Evolutionary conservation across 2,113 vertebrate species (phyloP).

Genomic region (Monopterus albus): DNA sequence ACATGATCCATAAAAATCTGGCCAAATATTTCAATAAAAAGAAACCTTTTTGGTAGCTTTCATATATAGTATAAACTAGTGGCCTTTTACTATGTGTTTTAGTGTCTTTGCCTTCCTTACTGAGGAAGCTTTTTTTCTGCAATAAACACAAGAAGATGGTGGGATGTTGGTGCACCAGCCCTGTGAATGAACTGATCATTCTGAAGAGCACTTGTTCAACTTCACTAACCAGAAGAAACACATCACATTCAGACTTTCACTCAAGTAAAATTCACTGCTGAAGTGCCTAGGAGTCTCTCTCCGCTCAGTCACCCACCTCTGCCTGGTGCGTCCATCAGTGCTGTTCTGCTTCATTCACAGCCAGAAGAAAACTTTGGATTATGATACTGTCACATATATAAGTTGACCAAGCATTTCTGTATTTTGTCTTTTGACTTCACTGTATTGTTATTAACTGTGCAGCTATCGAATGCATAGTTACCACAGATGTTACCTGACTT

Average conservation of each 20-base stretch:
- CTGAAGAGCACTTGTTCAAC: constrained; percentile 57
- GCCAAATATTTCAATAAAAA: constrained; percentile 55
- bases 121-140: constrained; percentile 9
- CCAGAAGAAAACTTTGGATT: neutral
- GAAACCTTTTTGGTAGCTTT: constrained; percentile 32
- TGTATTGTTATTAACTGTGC: constrained; percentile 40
- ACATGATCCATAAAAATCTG: constrained; percentile 35
- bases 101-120: constrained; percentile 3
- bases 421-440: constrained; percentile 38
- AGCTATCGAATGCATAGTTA: constrained; percentile 29
- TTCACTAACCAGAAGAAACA: constrained; percentile 38
- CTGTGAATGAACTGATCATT: constrained; percentile 25
- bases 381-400: constrained; percentile 5
- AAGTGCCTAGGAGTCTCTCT: constrained; percentile 26
- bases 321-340: neutral
- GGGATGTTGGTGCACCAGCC: neutral
- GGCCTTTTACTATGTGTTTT: constrained; percentile 50
- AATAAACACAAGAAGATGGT: neutral
- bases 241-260: constrained; percentile 47
- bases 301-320: neutral
- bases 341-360: constrained; percentile 23
- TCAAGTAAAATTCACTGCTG: constrained; percentile 25
- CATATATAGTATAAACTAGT: constrained; percentile 49
- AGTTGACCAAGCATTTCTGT: constrained; percentile 23
- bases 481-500: constrained; percentile 39